Percentiles rank a stretch among this genome's conserved stretches.
Conservation (phyloP, 1,140 invertebrate species). For the Drosophila kepulauana region DNA sequence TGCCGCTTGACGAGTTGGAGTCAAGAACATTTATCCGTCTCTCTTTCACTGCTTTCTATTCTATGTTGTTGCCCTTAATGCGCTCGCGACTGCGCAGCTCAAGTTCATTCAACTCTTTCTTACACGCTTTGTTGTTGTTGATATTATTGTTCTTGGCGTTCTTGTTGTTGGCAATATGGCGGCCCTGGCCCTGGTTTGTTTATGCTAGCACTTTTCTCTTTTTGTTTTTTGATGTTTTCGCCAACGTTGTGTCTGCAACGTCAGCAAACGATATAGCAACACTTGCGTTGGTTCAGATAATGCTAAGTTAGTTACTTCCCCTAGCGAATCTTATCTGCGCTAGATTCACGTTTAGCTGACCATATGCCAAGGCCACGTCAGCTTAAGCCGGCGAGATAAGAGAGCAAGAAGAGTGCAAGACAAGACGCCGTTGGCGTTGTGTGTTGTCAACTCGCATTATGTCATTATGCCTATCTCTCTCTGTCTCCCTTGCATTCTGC, state of each 20-base stretch:
- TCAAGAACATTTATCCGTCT: constrained; percentile 34
- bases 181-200: constrained; percentile 51
- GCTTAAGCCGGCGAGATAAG: constrained; percentile 43
- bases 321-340: constrained; percentile 37
- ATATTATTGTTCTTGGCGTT: constrained; percentile 25
- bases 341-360: constrained; percentile 21
- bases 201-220: constrained; percentile 47
- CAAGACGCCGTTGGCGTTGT: no score
- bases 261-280: constrained; percentile 24
- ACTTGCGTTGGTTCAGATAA: constrained; percentile 29
- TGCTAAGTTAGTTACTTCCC: not conserved
- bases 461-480: constrained; percentile 28
- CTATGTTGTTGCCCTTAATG: constrained; percentile 50
- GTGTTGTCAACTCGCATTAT: constrained; percentile 45
- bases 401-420: constrained; percentile 34
- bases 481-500: constrained; percentile 3
- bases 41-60: constrained; percentile 69
- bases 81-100: constrained; percentile 54
- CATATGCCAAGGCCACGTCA: constrained; percentile 51
- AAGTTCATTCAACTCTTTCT: constrained; percentile 76
- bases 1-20: constrained; percentile 31
- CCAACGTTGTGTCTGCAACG: constrained; percentile 38
- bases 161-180: constrained; percentile 55
- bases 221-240: constrained; percentile 14
- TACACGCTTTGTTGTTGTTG: constrained; percentile 27